phyloP scores from a whole-genome alignment of 2,113 vertebrate genomes.

The Noturus placidus region DNA sequence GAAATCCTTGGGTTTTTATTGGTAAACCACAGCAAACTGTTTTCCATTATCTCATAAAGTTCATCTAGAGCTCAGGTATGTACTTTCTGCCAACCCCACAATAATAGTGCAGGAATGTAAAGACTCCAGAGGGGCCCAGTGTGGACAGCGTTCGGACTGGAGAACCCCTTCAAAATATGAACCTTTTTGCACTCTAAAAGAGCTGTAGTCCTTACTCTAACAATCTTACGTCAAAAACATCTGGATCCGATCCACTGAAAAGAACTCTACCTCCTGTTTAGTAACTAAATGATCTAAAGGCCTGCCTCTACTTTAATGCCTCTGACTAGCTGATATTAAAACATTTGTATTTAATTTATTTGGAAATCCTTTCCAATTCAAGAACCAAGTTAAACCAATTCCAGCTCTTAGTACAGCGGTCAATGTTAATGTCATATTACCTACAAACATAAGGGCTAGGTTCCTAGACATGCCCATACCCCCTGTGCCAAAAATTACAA shows the following conservation, averaged over 20 bases:
- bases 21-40: constrained; percentile 57
- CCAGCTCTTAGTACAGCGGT: neutral
- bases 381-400: neutral
- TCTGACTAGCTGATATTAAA: neutral
- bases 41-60: constrained; percentile 67
- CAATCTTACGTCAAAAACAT: neutral
- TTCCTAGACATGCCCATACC: neutral
- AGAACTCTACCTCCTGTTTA: neutral
- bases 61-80: constrained; percentile 55
- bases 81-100: constrained; percentile 49
- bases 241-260: constrained; percentile 15
- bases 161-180: constrained; percentile 39
- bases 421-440: neutral
- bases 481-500: neutral
- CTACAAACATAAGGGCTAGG: neutral
- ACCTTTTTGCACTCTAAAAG: neutral
- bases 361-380: neutral
- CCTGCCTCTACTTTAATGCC: neutral
- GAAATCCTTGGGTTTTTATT: constrained; percentile 57
- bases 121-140: constrained; percentile 26
- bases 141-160: constrained; percentile 12
- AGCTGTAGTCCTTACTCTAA: neutral
- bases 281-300: neutral
- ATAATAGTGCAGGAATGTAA: constrained; percentile 44
- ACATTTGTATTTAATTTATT: neutral